Evolutionary conservation across 2,113 vertebrate species (phyloP), one percentile per base, ranked within the genome.

Genomic region (Lontra canadensis): DNA sequence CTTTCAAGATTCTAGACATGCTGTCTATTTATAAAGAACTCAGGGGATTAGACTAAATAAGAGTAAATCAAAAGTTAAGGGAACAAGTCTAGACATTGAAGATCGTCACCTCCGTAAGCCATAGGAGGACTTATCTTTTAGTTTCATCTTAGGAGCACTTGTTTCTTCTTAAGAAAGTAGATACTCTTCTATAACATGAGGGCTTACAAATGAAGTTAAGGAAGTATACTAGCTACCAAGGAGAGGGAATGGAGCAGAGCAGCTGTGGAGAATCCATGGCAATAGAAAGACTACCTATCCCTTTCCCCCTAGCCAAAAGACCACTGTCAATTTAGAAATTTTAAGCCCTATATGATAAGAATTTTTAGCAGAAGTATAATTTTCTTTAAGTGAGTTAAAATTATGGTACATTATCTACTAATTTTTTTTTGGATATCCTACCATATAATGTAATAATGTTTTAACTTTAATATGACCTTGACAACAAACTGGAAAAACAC

Each of bases 401-500:
- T 89, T 80, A 44, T 57, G 26, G 13, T 85, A 34, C 6, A 85
- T 13, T 79, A 80, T 63, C 34, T 71, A 65, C 18, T 89, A 36
- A 69, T 94, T 42, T 49, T 87, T 52, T 79, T 67, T 98, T 98
- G 98, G 98, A 98, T 98, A 98, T 98, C 98, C 96, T 98, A 95
- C 97, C 97, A 78, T 47, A 97, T 97, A 97, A 98, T 98, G 98
- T 97, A 97, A 74, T 98, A 98, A 98, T 99, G 98, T 98, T 98
- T 98, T 99, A 98, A 93, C 31, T 63, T 99, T 99, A 99, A 98
- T 67, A 76, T 3, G 57, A 47, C 44, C 44, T 47, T 47, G 15
- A 20, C 65, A 69, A 34, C 31, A 7, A 63, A 23, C 18, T 23
- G 26, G 47, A 34, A 57, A 69, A 69, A 12, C 14, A 36, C 44